phyloP scores from a whole-genome alignment of 2,797 vertebrate species.

The Enteromius afrohamiltoni region DNA sequence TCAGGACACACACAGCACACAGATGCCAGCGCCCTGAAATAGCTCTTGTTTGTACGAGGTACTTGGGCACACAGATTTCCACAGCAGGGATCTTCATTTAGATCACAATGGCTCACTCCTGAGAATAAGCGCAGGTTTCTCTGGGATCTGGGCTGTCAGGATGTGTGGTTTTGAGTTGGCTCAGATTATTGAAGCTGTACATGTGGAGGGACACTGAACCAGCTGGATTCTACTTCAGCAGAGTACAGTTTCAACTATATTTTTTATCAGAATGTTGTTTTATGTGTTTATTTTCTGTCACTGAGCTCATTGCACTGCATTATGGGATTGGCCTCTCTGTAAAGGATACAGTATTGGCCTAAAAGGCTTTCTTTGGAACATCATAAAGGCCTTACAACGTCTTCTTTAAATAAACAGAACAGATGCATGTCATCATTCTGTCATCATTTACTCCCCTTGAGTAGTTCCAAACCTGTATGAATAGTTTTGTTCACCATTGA shows the following conservation, averaged over 20 bases:
- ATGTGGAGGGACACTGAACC: neutral
- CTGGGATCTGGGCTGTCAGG: conserved; percentile 47
- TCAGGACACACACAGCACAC: neutral
- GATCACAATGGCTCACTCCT: conserved; percentile 36
- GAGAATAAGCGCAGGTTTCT: neutral
- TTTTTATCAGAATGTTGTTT: neutral
- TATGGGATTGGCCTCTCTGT: neutral
- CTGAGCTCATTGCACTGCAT: neutral
- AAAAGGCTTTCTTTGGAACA: neutral
- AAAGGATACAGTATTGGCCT: neutral
- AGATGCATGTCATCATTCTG: no score
- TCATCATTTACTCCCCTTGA: no score
- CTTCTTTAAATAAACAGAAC: neutral
- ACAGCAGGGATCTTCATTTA: conserved; percentile 24
- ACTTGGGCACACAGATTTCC: conserved; percentile 18
- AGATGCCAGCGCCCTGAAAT: conserved; percentile 7
- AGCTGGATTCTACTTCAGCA: neutral
- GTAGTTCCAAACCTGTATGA: no score
- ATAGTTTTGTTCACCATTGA: no score
- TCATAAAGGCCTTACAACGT: neutral
- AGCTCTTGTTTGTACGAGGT: neutral
- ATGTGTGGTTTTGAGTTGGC: conserved; percentile 48
- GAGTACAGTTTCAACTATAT: neutral
- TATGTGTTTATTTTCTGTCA: neutral
- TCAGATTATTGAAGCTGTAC: conserved; percentile 42